These are phyloP conservation scores for Axis porcinus DNA, from an alignment of 2,113 vertebrate genomes.

Conservation along the genomic window DNA sequence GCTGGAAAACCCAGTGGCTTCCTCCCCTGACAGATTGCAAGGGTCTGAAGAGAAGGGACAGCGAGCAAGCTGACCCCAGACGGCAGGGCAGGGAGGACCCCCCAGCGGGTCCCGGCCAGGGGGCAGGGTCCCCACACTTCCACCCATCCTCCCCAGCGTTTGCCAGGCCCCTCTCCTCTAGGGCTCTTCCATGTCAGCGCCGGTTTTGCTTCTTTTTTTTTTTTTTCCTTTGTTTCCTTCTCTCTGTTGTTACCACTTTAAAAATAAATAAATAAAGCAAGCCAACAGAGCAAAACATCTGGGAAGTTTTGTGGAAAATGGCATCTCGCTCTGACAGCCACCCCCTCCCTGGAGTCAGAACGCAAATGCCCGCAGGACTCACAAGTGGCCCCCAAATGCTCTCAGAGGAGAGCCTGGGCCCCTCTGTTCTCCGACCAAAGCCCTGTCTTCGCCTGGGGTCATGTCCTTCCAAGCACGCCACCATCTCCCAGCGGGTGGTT, in stretches of 20 bases:
- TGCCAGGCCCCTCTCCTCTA: neutral
- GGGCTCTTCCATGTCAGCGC: neutral
- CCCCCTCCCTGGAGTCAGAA: constrained; percentile 18
- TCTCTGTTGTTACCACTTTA: constrained; percentile 67
- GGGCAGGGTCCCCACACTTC: neutral
- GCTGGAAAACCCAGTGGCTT: neutral
- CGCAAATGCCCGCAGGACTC: neutral
- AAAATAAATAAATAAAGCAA: constrained; percentile 60
- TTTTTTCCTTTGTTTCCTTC: too few relatives aligned
- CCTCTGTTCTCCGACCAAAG: neutral
- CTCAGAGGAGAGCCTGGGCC: neutral
- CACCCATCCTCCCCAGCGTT: rapidly evolving
- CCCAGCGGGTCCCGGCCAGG: rapidly evolving
- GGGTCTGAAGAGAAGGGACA: neutral
- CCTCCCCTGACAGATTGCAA: neutral
- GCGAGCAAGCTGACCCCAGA: rapidly evolving
- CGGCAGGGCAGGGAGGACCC: rapidly evolving
- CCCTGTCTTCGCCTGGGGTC: neutral
- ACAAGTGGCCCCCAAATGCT: constrained; percentile 43
- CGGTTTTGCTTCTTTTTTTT: neutral
- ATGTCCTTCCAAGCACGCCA: neutral
- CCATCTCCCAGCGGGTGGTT: neutral
- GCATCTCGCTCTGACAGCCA: constrained; percentile 15
- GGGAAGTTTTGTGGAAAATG: constrained; percentile 59
- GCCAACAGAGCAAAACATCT: constrained; percentile 66